Evolutionary conservation across 1,140 invertebrate species (phyloP), one percentile per base, ranked within the genome.

Genomic region (Drosophila paulistorum): DNA sequence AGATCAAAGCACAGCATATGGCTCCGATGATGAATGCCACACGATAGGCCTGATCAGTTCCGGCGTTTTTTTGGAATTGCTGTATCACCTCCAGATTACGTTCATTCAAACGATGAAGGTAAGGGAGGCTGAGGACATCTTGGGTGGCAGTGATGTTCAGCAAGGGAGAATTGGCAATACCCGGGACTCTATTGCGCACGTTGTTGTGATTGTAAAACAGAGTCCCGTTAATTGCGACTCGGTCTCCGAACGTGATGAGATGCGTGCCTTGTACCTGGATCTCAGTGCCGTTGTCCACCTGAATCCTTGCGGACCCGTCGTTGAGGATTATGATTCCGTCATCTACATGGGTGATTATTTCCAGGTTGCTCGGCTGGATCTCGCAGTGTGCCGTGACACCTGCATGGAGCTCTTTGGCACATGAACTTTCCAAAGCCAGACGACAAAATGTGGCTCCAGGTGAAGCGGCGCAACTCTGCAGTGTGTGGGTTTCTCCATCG

Each of bases 31-130:
- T 17, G 17, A 17, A 17, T 17, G 17, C 17, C 17, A 17, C 17
- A 17, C 17, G 17, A 17, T 1, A 91, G 37, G 0, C 93, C 93
- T 17, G 17, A 1, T 93, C 91, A 76, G 23, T 51, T 51, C 7
- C 20, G 48, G 48, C 48, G 20, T 17, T 51, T 23, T 51, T 23
- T 7, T 54, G 1, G 23, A 26, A 37, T 42, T 54, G 23, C 48
- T 55, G 23, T 33, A 68, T 68, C 13, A 13, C 9, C 37, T 59
- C 37, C 55, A 60, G 9, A 17, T 67, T 59, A 30, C 55, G 37
- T 58, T 58, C 54, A 60, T 20, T 58, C 14, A 67, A 33, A 13
- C 39, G 54, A 33, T 67, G 65, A 59, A 60, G 65, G 26, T 57
- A 66, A 17, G 64, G 64, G 35, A 66, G 64, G 23, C 64, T 66